A percentile compares a stretch with the other conserved stretches of the same genome.
These are phyloP conservation scores for Chrosomus eos DNA, from an alignment of 2,797 vertebrate species.

Conservation along the genomic window DNA sequence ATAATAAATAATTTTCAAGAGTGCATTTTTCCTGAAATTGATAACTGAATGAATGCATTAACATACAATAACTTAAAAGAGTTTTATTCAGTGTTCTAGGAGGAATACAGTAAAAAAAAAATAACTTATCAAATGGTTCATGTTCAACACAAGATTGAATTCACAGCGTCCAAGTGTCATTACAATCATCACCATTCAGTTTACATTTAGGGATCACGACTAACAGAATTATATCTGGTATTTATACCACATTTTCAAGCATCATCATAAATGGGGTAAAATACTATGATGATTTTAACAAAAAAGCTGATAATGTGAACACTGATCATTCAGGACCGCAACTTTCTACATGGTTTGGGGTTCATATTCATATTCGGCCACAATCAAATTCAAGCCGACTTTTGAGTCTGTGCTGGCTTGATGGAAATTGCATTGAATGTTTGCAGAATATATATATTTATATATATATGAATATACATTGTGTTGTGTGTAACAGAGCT, in stretches of 20 bases:
- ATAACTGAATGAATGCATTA: background rate
- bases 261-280: background rate
- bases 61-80: background rate
- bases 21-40: background rate
- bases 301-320: background rate
- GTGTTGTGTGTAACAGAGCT: background rate
- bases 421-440: background rate
- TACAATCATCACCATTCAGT: background rate
- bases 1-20: background rate
- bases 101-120: background rate
- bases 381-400: background rate
- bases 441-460: background rate
- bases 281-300: background rate
- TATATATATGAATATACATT: background rate
- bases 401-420: too few species aligned
- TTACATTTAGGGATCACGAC: background rate
- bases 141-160: background rate
- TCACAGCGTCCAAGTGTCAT: background rate
- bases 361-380: background rate
- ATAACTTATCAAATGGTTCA: background rate
- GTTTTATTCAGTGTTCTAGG: background rate
- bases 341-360: background rate
- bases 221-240: background rate
- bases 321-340: background rate
- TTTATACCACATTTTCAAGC: background rate